Percentiles rank a stretch among this genome's conserved stretches.
Conservation (phyloP, 64 coral and sea anemone species). For the Montipora efflorescens region DNA sequence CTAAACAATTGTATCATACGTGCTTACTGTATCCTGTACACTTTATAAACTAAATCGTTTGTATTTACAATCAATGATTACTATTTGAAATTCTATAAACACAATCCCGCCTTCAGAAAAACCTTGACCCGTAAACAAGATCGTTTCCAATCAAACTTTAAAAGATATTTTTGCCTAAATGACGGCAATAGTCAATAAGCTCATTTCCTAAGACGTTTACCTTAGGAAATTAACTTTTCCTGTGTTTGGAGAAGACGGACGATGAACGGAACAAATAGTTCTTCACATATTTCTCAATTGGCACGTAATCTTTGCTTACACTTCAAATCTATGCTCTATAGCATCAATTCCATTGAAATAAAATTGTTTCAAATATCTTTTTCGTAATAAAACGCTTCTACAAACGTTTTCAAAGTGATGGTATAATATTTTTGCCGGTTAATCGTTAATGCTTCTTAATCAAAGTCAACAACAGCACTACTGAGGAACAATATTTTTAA, state of each 20-base stretch:
- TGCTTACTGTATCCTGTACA: background rate
- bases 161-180: background rate
- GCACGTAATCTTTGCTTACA: background rate
- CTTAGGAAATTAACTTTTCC: conserved; percentile 7
- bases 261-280: background rate
- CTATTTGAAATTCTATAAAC: background rate
- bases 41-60: background rate
- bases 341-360: no score
- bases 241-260: background rate
- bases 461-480: no score
- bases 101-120: background rate
- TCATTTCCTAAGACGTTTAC: background rate
- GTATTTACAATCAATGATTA: background rate
- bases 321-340: background rate
- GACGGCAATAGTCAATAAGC: conserved; percentile 17
- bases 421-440: no score
- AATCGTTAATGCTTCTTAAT: no score
- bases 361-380: no score
- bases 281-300: background rate
- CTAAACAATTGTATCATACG: background rate
- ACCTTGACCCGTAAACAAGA: background rate
- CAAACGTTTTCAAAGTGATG: no score
- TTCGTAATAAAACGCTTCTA: no score
- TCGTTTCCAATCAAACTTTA: background rate
- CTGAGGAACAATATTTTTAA: no score